Conservation (phyloP, 2,888 invertebrate genomes). For the Chymomyza caudatula region DNA sequence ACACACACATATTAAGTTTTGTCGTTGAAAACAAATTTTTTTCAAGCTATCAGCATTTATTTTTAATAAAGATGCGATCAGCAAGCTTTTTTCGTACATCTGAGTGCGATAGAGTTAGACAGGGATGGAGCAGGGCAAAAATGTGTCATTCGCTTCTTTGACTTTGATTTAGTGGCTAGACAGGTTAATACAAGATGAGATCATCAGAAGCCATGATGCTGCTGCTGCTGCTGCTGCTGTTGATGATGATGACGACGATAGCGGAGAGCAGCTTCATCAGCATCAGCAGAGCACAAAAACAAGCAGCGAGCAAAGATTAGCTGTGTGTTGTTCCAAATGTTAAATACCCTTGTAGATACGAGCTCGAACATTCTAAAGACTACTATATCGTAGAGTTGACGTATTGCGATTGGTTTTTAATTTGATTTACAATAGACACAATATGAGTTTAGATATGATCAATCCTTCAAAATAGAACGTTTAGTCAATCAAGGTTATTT, state of each 20-base stretch:
- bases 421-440: no score
- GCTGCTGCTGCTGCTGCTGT: conserved; percentile 31
- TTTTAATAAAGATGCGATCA: conserved; percentile 67
- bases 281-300: neutral
- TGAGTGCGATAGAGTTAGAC: no score
- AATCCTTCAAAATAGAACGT: no score
- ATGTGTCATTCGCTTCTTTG: conserved; percentile 67
- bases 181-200: conserved; percentile 67
- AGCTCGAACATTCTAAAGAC: neutral
- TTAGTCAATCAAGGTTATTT: no score
- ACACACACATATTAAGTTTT: conserved; percentile 36
- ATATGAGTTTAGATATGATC: no score
- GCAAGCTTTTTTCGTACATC: conserved; percentile 6
- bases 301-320: neutral
- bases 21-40: conserved; percentile 37
- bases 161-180: conserved; percentile 71
- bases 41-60: conserved; percentile 62
- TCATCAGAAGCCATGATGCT: conserved; percentile 40
- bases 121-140: conserved; percentile 39
- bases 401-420: neutral
- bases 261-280: neutral
- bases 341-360: neutral
- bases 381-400: neutral
- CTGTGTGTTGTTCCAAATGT: neutral
- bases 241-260: conserved; percentile 31